Conservation (phyloP, 1,140 invertebrate genomes). For the Aphelenchoides avenae region DNA sequence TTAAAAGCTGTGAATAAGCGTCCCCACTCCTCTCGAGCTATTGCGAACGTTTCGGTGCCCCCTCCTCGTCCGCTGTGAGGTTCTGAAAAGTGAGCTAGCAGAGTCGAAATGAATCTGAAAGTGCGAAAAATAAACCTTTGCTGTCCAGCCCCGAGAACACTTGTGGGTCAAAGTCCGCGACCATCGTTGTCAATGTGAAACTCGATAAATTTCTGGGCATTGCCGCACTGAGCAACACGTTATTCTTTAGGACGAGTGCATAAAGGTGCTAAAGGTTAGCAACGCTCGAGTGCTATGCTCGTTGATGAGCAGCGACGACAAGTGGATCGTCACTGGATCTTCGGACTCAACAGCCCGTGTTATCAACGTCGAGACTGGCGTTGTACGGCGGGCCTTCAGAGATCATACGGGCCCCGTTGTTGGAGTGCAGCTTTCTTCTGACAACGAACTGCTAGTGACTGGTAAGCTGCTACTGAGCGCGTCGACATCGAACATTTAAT, state of each 20-base stretch:
- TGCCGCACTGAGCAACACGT: background rate
- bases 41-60: too few relatives aligned
- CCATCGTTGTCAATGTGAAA: constrained; percentile 26
- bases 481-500: background rate
- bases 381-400: constrained; percentile 43
- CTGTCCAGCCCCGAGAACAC: too few relatives aligned
- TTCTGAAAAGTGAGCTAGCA: too few relatives aligned
- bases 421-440: constrained; percentile 50
- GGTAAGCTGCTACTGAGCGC: constrained; percentile 27
- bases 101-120: too few relatives aligned
- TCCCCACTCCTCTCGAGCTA: too few relatives aligned
- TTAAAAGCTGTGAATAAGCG: too few relatives aligned
- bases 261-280: constrained; percentile 37
- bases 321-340: constrained; percentile 47
- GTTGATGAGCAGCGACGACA: constrained; percentile 47
- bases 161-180: too few relatives aligned
- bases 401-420: constrained; percentile 57
- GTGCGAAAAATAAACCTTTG: too few relatives aligned
- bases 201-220: constrained; percentile 13
- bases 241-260: constrained; percentile 38
- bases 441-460: constrained; percentile 55
- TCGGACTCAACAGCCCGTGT: constrained; percentile 56
- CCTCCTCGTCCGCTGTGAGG: too few relatives aligned
- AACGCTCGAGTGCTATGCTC: constrained; percentile 49
- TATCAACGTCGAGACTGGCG: constrained; percentile 49